These are phyloP conservation scores for Stomatorhinus walkeri DNA, from an alignment of 2,797 vertebrate genomes.

Conservation along the genomic window DNA sequence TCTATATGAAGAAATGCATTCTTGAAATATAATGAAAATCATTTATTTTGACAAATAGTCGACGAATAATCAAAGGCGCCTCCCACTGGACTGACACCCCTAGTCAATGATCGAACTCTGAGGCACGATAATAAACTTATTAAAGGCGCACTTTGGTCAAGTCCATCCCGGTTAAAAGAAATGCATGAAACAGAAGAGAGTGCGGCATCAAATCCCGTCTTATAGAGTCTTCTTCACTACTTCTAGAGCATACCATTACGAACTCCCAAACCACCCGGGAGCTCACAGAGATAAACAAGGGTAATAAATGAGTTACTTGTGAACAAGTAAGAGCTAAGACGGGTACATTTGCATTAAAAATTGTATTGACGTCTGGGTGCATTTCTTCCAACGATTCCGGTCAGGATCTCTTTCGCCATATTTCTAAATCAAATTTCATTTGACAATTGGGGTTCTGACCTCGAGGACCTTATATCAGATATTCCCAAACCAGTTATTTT, in stretches of 20 bases:
- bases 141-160: not conserved
- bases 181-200: not conserved
- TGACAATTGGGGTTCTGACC: not conserved
- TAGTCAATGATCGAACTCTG: not conserved
- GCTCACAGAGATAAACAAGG: not conserved
- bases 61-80: not conserved
- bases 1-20: not conserved
- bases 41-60: not conserved
- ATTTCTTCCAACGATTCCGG: not conserved
- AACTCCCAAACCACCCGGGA: not conserved
- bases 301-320: not conserved
- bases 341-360: not conserved
- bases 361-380: not conserved
- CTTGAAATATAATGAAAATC: not conserved
- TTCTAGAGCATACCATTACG: not conserved
- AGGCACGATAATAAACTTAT: not conserved
- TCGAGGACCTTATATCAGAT: not conserved
- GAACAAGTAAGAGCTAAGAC: not conserved
- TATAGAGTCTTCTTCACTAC: not conserved
- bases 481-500: not conserved
- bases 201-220: not conserved
- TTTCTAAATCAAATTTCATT: not conserved
- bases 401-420: not conserved
- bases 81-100: not conserved
- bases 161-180: not conserved